Evolutionary conservation across 2,888 invertebrate species (phyloP).

Genomic region (Archaeoteleia sp.): DNA sequence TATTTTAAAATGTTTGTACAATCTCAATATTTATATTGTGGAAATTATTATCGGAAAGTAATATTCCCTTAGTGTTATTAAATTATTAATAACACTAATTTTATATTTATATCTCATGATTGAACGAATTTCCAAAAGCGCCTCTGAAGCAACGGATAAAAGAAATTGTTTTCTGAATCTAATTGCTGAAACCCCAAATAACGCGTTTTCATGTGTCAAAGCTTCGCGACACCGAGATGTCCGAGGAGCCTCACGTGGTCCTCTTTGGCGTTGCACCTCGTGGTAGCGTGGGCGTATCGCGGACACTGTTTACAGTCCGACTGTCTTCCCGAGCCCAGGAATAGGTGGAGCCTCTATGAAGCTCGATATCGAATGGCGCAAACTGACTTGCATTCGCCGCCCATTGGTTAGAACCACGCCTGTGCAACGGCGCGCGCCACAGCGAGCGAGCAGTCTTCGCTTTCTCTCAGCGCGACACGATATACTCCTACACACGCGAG

Average conservation of each 20-base stretch:
- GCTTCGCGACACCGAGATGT: constrained; percentile 25
- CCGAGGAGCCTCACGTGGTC: constrained; percentile 43
- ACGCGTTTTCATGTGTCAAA: constrained; percentile 40
- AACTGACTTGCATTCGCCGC: constrained; percentile 13
- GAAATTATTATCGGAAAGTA: too few relatives aligned
- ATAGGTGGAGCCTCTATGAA: constrained; percentile 17
- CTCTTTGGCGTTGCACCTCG: constrained; percentile 22
- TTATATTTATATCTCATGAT: too few relatives aligned
- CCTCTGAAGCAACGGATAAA: too few relatives aligned
- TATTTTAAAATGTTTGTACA: too few relatives aligned
- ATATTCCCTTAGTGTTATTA: too few relatives aligned
- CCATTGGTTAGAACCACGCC: constrained; percentile 26
- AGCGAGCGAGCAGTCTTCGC: constrained; percentile 30
- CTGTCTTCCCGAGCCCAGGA: constrained; percentile 19
- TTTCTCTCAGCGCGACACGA: constrained; percentile 36
- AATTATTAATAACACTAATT: too few relatives aligned
- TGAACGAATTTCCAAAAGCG: too few relatives aligned
- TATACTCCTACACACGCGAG: constrained; percentile 49
- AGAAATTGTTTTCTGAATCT: constrained; percentile 12
- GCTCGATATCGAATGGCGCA: constrained; percentile 26
- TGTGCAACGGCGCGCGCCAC: constrained; percentile 40
- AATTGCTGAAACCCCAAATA: constrained; percentile 44
- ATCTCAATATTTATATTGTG: too few relatives aligned
- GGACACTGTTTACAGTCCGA: constrained; percentile 35
- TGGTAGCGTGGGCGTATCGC: constrained; percentile 36